Evolutionary conservation across 2,797 vertebrate species (phyloP), one percentile per base, ranked within the genome.

Genomic region (Alcedo atthis): DNA sequence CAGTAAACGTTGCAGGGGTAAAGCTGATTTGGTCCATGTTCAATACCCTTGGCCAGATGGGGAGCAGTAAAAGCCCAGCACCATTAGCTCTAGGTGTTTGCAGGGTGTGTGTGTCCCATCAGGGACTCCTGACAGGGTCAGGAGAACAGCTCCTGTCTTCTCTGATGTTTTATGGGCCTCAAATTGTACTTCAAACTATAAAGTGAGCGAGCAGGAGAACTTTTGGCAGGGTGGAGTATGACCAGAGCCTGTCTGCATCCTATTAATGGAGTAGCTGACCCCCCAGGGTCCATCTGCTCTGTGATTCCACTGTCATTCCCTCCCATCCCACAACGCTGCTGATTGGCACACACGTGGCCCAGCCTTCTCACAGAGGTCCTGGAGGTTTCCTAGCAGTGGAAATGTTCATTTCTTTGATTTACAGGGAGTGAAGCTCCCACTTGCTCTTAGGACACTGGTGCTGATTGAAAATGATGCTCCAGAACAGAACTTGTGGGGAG

Each of bases 81-180:
- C 43, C 28, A 0, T 58, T 19, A 84, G 87, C 54, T 59, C 66
- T 37, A 55, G 92, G 83, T 85, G 73, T 45, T 9, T 66, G 73
- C 76, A 18, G 67, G 33, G 79, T 42, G 20, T 3, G 84, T 46
- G 4, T 14, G 64, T 75, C 80, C 90, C 91, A 42, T 32, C 12
- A 30, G 93, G 81, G 92, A 61, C 91, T 51, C 67, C 87, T 93
- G 62, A 59, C 87, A 43, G n/a, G 80, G 75, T 87, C 28, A 13
- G 68, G 81, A 15, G 82, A 85, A 91, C 8, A 63, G 70, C 73
- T 78, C 83, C 92, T 76, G 88, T 80, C 91, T 91, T 75, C 91
- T 86, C 93, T 84, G 90, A 51, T 85, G 91, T 95, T 95, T 93
- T 92, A 93, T 74, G 95, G 81, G 77, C 77, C 77, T 86, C 86